A percentile compares a stretch with the other conserved stretches of the same genome.
These are phyloP conservation scores for Peromyscus californicus DNA, from an alignment of 2,113 vertebrate genomes.

Conservation along the genomic window DNA sequence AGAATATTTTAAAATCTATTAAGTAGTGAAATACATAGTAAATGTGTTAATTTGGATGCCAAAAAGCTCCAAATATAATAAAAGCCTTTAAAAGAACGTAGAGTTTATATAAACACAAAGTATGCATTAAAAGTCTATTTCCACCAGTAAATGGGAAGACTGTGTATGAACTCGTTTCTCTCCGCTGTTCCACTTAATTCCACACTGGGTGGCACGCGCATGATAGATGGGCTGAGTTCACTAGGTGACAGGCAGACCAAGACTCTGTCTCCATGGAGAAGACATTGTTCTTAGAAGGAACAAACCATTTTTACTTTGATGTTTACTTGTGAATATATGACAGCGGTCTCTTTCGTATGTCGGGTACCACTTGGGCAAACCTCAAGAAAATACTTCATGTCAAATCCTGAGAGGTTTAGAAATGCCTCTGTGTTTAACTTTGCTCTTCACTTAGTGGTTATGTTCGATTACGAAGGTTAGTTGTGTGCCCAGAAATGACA, in stretches of 20 bases:
- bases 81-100: conserved; percentile 78
- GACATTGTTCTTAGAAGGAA: conserved; percentile 30
- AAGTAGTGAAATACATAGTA: conserved; percentile 77
- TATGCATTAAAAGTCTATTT: conserved; percentile 83
- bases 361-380: background rate
- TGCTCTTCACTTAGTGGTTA: background rate
- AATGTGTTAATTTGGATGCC: conserved; percentile 75
- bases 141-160: conserved; percentile 71
- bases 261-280: background rate
- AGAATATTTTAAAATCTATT: conserved; percentile 64
- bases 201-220: background rate
- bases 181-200: conserved; percentile 15
- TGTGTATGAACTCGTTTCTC: conserved; percentile 76
- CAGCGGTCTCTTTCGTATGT: background rate
- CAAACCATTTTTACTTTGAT: conserved; percentile 9
- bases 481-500: background rate
- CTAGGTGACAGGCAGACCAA: background rate
- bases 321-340: conserved; percentile 17
- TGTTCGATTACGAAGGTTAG: background rate
- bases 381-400: background rate
- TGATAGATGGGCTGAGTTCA: background rate
- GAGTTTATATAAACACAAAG: conserved; percentile 80
- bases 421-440: conserved; percentile 41
- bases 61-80: conserved; percentile 75
- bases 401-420: conserved; percentile 22